Base-by-base conservation (phyloP, 1,140 invertebrate genomes). In the Drosophila trapezifrons region DNA sequence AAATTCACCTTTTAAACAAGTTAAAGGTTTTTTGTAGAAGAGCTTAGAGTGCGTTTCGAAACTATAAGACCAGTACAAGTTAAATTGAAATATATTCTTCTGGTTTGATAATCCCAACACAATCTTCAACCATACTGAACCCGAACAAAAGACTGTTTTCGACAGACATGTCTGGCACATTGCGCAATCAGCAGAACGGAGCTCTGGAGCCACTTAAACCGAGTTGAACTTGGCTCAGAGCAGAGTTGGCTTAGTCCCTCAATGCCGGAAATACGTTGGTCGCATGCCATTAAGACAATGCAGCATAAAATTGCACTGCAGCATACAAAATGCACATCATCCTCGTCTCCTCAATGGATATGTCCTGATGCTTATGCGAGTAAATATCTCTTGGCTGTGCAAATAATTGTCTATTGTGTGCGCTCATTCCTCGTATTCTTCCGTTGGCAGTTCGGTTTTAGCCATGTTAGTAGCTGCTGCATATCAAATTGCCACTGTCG, bases 271-370 rank as follows among this genome's bases (percentile, higher is more conserved):
- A 27, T 32, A 66, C 43, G 64, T 15, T 54, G 59, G 49, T 60
- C 76, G 80, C 71, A 80, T 80, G 76, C 78, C 81, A 77, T 74
- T 80, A 73, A 60, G 55, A 80, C 80, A 85, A 84, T 84, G 80
- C 77, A 80, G 81, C 71, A 72, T 76, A 60, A 80, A 72, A 85
- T 64, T 47, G 46, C 80, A 65, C 55, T 84, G 80, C 76, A 67
- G 81, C 71, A 79, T 63, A 57, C 45, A 47, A 47, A 59, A 60
- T 63, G 42, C 46, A 57, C 54, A 55, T 54, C 43, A 49, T 27
- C 25, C n/a, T n/a, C n/a, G n/a, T 35, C 45, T 13, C 37, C 43
- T 12, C 42, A 20, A 32, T 54, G 51, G 51, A 43, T 59, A 42
- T 59, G 29, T 43, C 17, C 25, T 47, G n/a, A 27, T 17, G 29